phyloP scores from a whole-genome alignment of 2,797 vertebrate genomes.

The Anableps anableps region DNA sequence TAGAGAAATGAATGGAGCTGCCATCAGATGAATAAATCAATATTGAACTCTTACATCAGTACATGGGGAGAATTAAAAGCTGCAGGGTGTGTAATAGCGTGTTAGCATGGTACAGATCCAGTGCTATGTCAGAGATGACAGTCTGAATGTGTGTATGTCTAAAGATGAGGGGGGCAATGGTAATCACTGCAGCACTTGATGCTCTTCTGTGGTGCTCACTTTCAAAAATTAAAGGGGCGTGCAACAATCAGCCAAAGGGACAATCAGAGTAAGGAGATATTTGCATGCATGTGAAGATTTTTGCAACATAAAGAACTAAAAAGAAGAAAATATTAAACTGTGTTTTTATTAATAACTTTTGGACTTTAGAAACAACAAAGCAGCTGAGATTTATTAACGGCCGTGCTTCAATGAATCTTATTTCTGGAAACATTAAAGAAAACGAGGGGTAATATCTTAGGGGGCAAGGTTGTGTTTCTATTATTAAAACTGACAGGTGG shows the following conservation, averaged over 20 bases:
- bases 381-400: slow-evolving; percentile 26
- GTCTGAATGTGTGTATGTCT: slow-evolving; percentile 13
- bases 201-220: slow-evolving; percentile 51
- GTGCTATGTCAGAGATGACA: slow-evolving; percentile 18
- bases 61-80: slow-evolving; percentile 45
- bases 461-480: slow-evolving; percentile 14
- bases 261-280: slow-evolving; percentile 33
- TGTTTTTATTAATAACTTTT: slow-evolving; percentile 46
- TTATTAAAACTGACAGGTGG: slow-evolving; percentile 37
- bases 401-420: slow-evolving; percentile 26
- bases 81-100: slow-evolving; percentile 37
- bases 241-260: slow-evolving; percentile 46
- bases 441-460: slow-evolving; percentile 21
- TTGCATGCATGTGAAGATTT: slow-evolving; percentile 33
- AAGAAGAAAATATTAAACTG: slow-evolving; percentile 32
- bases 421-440: slow-evolving; percentile 32
- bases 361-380: slow-evolving; percentile 27
- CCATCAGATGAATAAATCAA: slow-evolving; percentile 53
- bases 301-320: slow-evolving; percentile 32
- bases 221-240: slow-evolving; percentile 50
- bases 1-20: slow-evolving; percentile 60
- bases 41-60: slow-evolving; percentile 52
- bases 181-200: slow-evolving; percentile 56
- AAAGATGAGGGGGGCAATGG: slow-evolving; percentile 35
- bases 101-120: slow-evolving; percentile 30